Percentiles rank a stretch among this genome's conserved stretches.
These are phyloP conservation scores for Pelmatolapia mariae DNA, from an alignment of 2,113 vertebrate genomes.

Conservation along the genomic window DNA sequence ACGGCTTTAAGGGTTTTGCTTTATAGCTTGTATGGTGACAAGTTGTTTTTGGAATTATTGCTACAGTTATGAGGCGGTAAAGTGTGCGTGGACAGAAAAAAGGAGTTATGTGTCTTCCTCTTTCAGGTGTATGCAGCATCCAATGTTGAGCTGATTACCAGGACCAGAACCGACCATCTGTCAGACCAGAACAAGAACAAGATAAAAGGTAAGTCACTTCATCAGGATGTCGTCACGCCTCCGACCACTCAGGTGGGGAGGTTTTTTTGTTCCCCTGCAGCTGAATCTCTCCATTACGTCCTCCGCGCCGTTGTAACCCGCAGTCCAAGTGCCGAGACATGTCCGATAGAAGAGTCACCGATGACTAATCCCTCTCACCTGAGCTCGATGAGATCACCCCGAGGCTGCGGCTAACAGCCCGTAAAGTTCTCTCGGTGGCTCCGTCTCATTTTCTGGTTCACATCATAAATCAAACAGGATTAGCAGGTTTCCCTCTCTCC, in stretches of 20 bases:
- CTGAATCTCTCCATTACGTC: not conserved
- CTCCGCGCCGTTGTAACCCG: not conserved
- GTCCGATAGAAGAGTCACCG: not conserved
- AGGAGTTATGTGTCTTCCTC: not conserved
- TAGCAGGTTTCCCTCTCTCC: constrained; percentile 6
- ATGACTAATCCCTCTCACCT: constrained; percentile 18
- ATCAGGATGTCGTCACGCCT: not conserved
- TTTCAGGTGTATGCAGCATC: constrained; percentile 92
- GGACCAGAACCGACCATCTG: constrained; percentile 93
- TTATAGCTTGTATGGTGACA: not conserved
- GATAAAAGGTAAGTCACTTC: constrained; percentile 78
- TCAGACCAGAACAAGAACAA: constrained; percentile 95
- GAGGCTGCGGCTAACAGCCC: not conserved
- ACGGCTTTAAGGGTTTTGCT: not conserved
- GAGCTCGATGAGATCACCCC: not conserved
- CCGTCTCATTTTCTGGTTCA: constrained; percentile 25
- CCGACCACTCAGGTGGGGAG: not conserved
- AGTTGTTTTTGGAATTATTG: not conserved
- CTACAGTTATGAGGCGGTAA: not conserved
- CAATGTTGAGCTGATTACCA: constrained; percentile 94
- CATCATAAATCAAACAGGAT: constrained; percentile 45
- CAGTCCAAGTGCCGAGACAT: not conserved
- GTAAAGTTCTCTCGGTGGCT: not conserved
- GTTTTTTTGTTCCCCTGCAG: not conserved
- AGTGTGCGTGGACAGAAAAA: not conserved